A percentile compares a stretch with the other conserved stretches of the same genome.
These are phyloP conservation scores for Capreolus pygargus DNA, from an alignment of 2,113 vertebrate genomes.

Conservation along the genomic window DNA sequence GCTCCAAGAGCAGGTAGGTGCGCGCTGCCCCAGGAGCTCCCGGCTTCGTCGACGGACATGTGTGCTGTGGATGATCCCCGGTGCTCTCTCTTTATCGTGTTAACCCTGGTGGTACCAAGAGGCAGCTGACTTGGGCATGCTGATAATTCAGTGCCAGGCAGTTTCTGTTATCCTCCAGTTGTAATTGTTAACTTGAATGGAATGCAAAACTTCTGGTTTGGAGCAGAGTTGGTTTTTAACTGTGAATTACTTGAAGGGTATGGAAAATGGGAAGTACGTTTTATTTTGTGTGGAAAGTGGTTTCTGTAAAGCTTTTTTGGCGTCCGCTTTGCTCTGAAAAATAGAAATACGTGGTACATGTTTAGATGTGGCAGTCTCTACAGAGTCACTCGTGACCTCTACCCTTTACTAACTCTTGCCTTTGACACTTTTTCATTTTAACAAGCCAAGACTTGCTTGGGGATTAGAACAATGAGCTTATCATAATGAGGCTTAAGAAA, in stretches of 20 bases:
- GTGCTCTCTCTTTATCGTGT: neutral
- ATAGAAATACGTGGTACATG: neutral
- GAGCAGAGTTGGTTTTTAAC: constrained; percentile 71
- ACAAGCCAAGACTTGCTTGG: constrained; percentile 74
- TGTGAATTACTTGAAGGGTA: constrained; percentile 16
- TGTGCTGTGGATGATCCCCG: neutral
- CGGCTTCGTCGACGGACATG: accelerated
- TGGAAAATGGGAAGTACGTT: neutral
- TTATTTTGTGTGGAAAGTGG: neutral
- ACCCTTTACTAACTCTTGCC: constrained; percentile 62
- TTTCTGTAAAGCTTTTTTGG: accelerated
- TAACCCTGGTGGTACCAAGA: constrained; percentile 45
- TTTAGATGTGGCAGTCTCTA: neutral
- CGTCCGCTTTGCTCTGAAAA: neutral
- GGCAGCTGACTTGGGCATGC: constrained; percentile 30
- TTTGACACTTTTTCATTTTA: constrained; percentile 63
- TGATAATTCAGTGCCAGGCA: neutral
- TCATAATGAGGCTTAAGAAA: constrained; percentile 43
- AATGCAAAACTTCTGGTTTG: constrained; percentile 74
- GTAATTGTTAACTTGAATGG: constrained; percentile 80
- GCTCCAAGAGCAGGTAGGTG: neutral
- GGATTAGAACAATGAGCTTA: constrained; percentile 75
- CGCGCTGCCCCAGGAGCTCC: accelerated
- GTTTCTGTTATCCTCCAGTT: constrained; percentile 69
- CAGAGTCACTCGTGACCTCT: constrained; percentile 43